Base-by-base conservation (phyloP, 2,113 vertebrate species). In the Perca flavescens region DNA sequence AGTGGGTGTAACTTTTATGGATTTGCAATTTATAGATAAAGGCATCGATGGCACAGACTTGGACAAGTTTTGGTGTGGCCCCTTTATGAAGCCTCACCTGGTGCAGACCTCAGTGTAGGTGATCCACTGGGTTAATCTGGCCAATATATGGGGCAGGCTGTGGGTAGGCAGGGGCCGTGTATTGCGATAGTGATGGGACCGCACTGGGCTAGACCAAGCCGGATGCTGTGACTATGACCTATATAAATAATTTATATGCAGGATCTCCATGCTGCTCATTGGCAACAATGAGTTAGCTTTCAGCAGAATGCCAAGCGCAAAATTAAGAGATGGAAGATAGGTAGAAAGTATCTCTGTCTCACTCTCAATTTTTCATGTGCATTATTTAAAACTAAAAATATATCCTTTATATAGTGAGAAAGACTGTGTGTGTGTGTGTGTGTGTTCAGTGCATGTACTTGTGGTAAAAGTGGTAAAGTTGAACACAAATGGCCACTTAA, bases 241-340 rank as follows among this genome's bases (percentile, higher is more conserved):
- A 92, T 93, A 93, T 94, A 89, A 93, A 94, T 94, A 92, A 93
- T 94, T 93, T 80, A 93, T 84, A 89, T 79, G 72, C 86, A 91
- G 86, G 88, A 92, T 88, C 86, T 85, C 74, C 76, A 82, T 75
- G 87, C 80, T 65, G 89, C 88, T 91, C 85, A 83, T 93, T 89
- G 90, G 79, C 79, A 56, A 74, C 49, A 16, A n/a, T n/a, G n/a
- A n/a, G 58, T 65, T 79, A 64, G 88, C 78, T 65, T 81, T 52
- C 52, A 86, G 80, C 65, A 60, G 28, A 65, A 86, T 69, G 80
- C 67, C 80, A 77, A 76, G 63, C 2, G 14, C 71, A 53, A 66
- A 66, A 68, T 88, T 70, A 47, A 72, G 46, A 60, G 62, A 52
- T 5, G 12, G 40, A 40, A 31, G 36, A 68, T 3, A 10, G 71